Evolutionary conservation across 2,113 vertebrate species (phyloP).

Genomic region (Redunca redunca): DNA sequence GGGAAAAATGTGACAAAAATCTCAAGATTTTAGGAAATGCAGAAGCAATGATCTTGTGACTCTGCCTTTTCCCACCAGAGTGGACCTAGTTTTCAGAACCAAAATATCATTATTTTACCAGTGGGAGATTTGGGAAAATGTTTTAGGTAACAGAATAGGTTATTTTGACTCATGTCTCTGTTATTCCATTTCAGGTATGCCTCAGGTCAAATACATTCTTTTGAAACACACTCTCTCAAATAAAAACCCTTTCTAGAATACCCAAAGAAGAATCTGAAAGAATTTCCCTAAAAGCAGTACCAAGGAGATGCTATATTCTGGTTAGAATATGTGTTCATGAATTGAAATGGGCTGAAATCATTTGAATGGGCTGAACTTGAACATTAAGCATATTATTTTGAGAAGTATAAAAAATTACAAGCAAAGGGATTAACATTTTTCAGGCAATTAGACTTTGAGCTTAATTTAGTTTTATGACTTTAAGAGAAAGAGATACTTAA

Average conservation of each 20-base stretch:
- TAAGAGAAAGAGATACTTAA: background rate
- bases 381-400: background rate
- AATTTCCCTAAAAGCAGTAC: constrained; percentile 30
- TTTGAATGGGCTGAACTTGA: background rate
- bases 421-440: background rate
- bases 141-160: constrained; percentile 56
- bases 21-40: constrained; percentile 37
- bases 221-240: constrained; percentile 48
- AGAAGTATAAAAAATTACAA: constrained; percentile 3
- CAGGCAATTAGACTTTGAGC: background rate
- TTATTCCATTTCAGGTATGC: constrained; percentile 61
- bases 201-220: constrained; percentile 59
- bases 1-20: constrained; percentile 11
- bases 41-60: constrained; percentile 50
- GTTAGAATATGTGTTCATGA: background rate
- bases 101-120: constrained; percentile 61
- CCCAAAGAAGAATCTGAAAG: background rate
- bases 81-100: constrained; percentile 66
- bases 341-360: background rate
- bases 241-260: constrained; percentile 47
- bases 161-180: constrained; percentile 55
- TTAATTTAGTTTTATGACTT: constrained; percentile 31
- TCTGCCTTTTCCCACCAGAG: constrained; percentile 63
- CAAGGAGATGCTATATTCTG: background rate
- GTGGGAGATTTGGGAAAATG: constrained; percentile 56